These are phyloP conservation scores for Scaptodrosophila latifasciaeformis DNA, from an alignment of 2,888 invertebrate species.

Conservation along the genomic window DNA sequence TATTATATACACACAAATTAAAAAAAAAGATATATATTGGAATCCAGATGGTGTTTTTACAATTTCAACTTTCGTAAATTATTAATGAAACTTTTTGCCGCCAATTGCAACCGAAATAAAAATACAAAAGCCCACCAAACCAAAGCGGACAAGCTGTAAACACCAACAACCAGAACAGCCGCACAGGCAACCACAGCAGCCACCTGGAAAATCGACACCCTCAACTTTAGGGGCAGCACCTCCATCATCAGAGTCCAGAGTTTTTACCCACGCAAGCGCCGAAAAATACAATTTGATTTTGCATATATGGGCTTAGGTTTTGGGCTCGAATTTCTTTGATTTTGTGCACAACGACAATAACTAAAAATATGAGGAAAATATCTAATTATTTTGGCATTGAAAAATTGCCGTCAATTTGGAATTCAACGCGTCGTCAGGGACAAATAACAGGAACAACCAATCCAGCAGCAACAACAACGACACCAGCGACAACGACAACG, in stretches of 20 bases:
- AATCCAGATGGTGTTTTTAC: too few relatives aligned
- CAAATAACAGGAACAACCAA: constrained; percentile 36
- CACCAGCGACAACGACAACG: constrained; percentile 28
- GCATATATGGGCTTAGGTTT: constrained; percentile 1
- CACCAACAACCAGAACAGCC: background rate
- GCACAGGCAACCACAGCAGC: constrained; percentile 20
- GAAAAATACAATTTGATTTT: constrained; percentile 10
- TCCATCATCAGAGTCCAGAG: too few relatives aligned
- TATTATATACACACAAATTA: too few relatives aligned
- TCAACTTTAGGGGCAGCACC: constrained; percentile 6
- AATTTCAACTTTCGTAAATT: too few relatives aligned
- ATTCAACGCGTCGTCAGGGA: constrained; percentile 70
- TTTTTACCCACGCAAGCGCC: constrained; percentile 32
- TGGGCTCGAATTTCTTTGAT: constrained; percentile 10
- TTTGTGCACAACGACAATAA: constrained; percentile 1
- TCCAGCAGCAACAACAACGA: constrained; percentile 33
- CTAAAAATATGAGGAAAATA: constrained; percentile 32
- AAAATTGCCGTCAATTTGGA: constrained; percentile 34
- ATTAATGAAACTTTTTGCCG: too few relatives aligned
- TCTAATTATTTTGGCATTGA: constrained; percentile 31
- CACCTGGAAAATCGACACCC: constrained; percentile 9
- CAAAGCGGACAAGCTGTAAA: constrained; percentile 34
- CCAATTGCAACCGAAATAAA: constrained; percentile 13
- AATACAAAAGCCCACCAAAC: constrained; percentile 5
- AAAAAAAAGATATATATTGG: too few relatives aligned